These are phyloP conservation scores for Entomobrya proxima DNA, from an alignment of 2,888 invertebrate species.

Conservation along the genomic window DNA sequence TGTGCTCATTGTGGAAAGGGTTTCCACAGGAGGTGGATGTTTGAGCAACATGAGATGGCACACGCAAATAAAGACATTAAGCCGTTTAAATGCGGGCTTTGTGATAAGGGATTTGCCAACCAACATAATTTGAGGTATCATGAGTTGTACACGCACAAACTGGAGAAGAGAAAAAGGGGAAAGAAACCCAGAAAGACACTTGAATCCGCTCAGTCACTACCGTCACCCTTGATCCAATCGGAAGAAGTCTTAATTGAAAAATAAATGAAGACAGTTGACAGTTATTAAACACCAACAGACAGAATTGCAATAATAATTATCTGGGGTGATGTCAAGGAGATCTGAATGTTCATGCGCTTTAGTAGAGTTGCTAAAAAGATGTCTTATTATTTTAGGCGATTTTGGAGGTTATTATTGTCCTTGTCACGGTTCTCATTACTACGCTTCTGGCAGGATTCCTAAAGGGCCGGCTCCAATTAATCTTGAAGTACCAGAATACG, in stretches of 20 bases:
- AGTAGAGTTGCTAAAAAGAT: background rate
- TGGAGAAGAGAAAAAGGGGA: background rate
- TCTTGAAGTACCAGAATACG: slow-evolving; percentile 92
- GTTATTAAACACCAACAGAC: too few relatives aligned
- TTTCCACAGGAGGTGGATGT: background rate
- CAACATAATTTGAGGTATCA: background rate
- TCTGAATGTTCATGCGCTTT: too few relatives aligned
- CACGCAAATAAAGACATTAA: background rate
- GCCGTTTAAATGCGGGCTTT: background rate
- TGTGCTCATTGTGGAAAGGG: background rate
- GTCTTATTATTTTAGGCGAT: slow-evolving; percentile 81
- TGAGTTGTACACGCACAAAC: background rate
- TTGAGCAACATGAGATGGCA: background rate
- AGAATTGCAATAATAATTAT: too few relatives aligned
- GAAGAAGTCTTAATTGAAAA: too few relatives aligned
- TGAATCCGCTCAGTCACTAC: too few relatives aligned
- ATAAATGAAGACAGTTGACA: too few relatives aligned
- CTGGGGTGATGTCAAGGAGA: too few relatives aligned
- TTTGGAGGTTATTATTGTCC: slow-evolving; percentile 99
- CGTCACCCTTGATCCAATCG: too few relatives aligned
- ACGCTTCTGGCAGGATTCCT: slow-evolving; percentile 96
- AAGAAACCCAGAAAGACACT: too few relatives aligned
- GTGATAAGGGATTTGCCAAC: background rate
- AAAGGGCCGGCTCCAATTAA: slow-evolving; percentile 98
- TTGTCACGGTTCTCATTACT: slow-evolving; percentile 99